phyloP scores from a whole-genome alignment of 2,113 vertebrate genomes.

The Mustela lutreola region DNA sequence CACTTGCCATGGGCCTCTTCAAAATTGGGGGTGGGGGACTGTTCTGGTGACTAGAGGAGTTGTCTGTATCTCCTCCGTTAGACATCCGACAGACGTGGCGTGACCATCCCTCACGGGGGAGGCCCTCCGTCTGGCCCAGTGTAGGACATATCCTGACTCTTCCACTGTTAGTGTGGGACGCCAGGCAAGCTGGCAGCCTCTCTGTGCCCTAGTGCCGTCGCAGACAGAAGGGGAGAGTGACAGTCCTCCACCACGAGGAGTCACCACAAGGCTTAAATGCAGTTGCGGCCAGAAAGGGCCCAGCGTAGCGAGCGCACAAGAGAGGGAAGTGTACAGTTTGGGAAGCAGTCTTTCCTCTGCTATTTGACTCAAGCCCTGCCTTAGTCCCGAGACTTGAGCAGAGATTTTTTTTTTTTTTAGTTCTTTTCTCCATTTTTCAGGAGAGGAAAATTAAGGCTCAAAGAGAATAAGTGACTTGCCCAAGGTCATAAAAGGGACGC shows the following conservation, averaged over 20 bases:
- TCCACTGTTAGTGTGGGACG: neutral
- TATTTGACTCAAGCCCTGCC: neutral
- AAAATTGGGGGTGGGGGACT: too few species aligned
- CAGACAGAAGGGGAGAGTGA: rapidly evolving
- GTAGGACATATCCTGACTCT: neutral
- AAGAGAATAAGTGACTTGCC: neutral
- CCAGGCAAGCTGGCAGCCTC: neutral
- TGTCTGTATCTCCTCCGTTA: neutral
- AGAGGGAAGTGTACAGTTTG: neutral
- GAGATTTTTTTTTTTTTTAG: neutral
- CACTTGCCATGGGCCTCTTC: neutral
- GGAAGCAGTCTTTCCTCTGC: neutral
- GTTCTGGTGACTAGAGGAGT: neutral
- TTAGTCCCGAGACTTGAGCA: neutral
- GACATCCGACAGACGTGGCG: neutral
- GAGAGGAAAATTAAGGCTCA: neutral
- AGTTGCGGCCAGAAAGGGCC: rapidly evolving
- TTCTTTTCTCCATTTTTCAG: neutral
- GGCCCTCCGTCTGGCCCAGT: neutral
- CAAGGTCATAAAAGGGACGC: neutral
- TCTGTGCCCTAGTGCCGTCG: neutral
- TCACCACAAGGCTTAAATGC: too few species aligned
- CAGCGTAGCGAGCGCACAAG: rapidly evolving
- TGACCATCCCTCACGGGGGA: rapidly evolving
- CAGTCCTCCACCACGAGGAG: neutral